Conservation (phyloP, 2,113 vertebrate species). For the Pelusios castaneus region DNA sequence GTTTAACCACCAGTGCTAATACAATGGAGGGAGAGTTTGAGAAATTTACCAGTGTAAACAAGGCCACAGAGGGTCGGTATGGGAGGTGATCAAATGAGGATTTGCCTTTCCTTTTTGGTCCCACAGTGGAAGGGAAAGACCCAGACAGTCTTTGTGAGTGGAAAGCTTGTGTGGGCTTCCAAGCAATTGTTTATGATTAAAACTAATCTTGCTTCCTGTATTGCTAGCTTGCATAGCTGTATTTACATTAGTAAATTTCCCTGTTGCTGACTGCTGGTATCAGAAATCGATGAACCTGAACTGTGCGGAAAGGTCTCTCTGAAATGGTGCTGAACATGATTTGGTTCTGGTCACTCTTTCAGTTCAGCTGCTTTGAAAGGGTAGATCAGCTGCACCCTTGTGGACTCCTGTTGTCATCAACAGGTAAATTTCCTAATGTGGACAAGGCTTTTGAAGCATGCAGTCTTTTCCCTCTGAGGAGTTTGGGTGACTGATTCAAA, state of each 20-base stretch:
- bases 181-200: background rate
- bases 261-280: background rate
- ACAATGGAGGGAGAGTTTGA: background rate
- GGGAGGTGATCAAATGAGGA: background rate
- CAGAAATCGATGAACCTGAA: background rate
- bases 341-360: slow-evolving; percentile 27
- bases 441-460: background rate
- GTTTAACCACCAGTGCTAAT: background rate
- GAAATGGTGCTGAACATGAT: background rate
- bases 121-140: background rate
- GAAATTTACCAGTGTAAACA: background rate
- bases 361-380: slow-evolving; percentile 29
- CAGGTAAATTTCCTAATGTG: background rate
- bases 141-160: rapidly evolving
- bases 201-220: background rate
- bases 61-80: background rate
- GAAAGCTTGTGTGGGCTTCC: background rate
- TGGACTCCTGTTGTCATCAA: background rate
- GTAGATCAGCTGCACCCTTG: slow-evolving; percentile 30
- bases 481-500: background rate
- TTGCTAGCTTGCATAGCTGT: background rate
- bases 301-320: background rate
- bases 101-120: background rate
- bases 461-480: background rate
- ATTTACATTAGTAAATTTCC: background rate